phyloP scores from a whole-genome alignment of 1,140 invertebrate species.

The Magallana gigas region DNA sequence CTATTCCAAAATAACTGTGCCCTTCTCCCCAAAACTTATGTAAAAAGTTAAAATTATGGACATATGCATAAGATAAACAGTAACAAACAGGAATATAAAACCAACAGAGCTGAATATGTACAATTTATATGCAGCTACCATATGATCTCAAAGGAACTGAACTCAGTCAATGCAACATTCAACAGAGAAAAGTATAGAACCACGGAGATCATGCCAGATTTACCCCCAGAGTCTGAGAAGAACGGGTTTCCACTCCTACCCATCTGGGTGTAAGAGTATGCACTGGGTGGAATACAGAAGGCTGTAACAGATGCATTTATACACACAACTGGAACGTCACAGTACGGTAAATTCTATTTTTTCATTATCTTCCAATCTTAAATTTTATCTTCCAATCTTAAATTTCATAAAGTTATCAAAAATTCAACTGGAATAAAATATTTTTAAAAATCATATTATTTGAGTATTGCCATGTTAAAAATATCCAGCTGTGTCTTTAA shows the following conservation, averaged over 20 bases:
- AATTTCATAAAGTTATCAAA: too few species aligned
- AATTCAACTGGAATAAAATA: too few species aligned
- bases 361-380: too few species aligned
- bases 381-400: too few species aligned
- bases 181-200: conserved; percentile 7
- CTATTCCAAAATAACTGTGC: too few species aligned
- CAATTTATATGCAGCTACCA: not conserved
- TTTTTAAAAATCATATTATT: too few species aligned
- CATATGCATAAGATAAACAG: too few species aligned
- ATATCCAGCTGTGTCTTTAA: too few species aligned
- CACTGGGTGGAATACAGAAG: not conserved
- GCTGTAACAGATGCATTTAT: not conserved
- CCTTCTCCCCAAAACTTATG: too few species aligned
- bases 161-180: conserved; percentile 29
- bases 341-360: too few species aligned
- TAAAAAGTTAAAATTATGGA: too few species aligned
- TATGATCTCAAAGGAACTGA: not conserved
- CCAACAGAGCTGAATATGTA: not conserved
- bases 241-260: conserved; percentile 58
- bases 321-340: not conserved
- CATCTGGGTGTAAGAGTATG: conserved; percentile 16
- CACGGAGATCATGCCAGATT: conserved; percentile 18
- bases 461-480: not conserved
- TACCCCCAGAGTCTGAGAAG: conserved; percentile 48
- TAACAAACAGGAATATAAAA: not conserved